Evolutionary conservation across 2,113 vertebrate species (phyloP).

Genomic region (Empidonax alnorum): DNA sequence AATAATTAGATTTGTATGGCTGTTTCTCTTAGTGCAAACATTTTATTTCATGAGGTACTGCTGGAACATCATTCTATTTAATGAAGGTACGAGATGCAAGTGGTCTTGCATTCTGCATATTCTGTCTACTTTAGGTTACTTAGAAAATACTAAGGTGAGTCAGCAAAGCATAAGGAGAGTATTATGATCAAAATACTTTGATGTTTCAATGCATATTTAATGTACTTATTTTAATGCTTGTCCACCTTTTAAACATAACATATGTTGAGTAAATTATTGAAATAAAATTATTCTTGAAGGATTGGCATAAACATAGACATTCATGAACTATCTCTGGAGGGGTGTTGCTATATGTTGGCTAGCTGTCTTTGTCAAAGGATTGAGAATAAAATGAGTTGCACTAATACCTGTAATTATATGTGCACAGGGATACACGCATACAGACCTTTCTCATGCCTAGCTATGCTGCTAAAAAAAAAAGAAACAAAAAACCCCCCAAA

Average conservation of each 20-base stretch:
- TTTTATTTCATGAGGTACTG: background rate
- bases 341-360: background rate
- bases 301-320: background rate
- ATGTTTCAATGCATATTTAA: background rate
- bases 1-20: background rate
- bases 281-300: background rate
- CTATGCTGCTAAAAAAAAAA: background rate
- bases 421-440: background rate
- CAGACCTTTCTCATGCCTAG: background rate
- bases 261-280: background rate
- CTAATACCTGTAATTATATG: background rate
- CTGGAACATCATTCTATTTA: background rate
- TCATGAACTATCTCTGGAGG: background rate
- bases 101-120: background rate
- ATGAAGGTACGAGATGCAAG: background rate
- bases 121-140: background rate
- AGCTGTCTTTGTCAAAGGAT: background rate
- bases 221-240: background rate
- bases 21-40: background rate
- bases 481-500: too few species aligned
- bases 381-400: background rate
- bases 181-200: background rate
- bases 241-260: background rate
- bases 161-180: background rate
- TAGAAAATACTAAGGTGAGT: background rate